Conservation (phyloP, 1,140 invertebrate genomes). For the Anadara kagoshimensis region DNA sequence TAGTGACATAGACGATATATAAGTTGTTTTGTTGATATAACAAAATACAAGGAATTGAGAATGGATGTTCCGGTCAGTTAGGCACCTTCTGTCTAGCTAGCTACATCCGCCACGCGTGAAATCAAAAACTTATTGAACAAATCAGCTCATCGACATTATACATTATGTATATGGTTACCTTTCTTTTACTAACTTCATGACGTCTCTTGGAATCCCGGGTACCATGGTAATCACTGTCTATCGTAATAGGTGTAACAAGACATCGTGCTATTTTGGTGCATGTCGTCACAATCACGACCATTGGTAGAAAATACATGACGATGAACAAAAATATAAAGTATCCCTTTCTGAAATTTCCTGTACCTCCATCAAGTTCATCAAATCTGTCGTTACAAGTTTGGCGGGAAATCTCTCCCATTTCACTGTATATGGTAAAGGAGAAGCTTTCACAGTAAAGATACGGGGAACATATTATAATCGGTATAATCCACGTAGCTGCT, state of each 20-base stretch:
- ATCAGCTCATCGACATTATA: too few species aligned
- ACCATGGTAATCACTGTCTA: slow-evolving; percentile 44
- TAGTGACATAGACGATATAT: too few species aligned
- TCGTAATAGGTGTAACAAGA: slow-evolving; percentile 64
- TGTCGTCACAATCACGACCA: slow-evolving; percentile 73
- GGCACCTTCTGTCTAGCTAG: too few species aligned
- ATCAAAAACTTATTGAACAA: too few species aligned
- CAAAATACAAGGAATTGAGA: too few species aligned
- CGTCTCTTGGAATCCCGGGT: slow-evolving; percentile 49
- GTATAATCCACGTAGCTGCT: slow-evolving; percentile 71
- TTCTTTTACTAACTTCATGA: slow-evolving; percentile 68
- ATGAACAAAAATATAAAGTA: slow-evolving; percentile 75
- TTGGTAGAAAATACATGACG: slow-evolving; percentile 73
- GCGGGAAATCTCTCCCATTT: slow-evolving; percentile 68
- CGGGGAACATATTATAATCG: slow-evolving; percentile 70
- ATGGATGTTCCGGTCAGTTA: too few species aligned
- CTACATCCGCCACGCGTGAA: too few species aligned
- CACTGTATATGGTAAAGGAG: slow-evolving; percentile 63
- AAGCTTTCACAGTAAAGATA: slow-evolving; percentile 66
- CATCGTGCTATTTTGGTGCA: slow-evolving; percentile 73
- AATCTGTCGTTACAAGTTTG: slow-evolving; percentile 72
- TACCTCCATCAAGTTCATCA: slow-evolving; percentile 59
- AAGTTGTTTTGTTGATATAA: too few species aligned
- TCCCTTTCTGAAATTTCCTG: slow-evolving; percentile 66
- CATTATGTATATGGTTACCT: slow-evolving; percentile 45